These are phyloP conservation scores for Magallana gigas DNA, from an alignment of 1,140 invertebrate species.

Conservation along the genomic window DNA sequence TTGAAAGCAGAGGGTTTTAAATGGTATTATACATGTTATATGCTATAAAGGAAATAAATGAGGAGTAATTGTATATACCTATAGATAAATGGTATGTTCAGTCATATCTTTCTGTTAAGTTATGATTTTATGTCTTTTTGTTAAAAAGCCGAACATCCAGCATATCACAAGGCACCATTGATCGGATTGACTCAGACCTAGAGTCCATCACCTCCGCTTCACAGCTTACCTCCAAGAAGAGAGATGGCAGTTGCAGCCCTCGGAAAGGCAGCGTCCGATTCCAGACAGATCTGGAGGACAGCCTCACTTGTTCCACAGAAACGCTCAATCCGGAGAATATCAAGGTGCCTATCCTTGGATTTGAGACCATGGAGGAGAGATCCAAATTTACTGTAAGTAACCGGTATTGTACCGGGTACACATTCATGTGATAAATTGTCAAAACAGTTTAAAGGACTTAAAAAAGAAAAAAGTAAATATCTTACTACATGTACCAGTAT, in stretches of 20 bases:
- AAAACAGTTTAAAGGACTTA: too few relatives aligned
- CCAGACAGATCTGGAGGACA: background rate
- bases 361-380: conserved; percentile 70
- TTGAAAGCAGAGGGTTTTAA: too few relatives aligned
- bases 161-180: background rate
- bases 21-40: too few relatives aligned
- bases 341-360: conserved; percentile 65
- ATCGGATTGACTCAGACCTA: background rate
- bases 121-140: too few relatives aligned
- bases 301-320: conserved; percentile 18
- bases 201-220: background rate
- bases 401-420: too few relatives aligned
- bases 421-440: too few relatives aligned
- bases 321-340: conserved; percentile 60
- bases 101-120: too few relatives aligned
- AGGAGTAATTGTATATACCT: too few relatives aligned
- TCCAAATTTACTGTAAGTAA: conserved; percentile 69
- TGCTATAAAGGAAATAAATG: too few relatives aligned
- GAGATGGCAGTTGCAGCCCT: background rate
- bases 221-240: background rate
- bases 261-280: conserved; percentile 5
- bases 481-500: too few relatives aligned
- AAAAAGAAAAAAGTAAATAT: too few relatives aligned
- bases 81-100: too few relatives aligned
- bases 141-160: background rate